Percentiles rank a stretch among this genome's conserved stretches.
phyloP scores from a whole-genome alignment of 1,140 invertebrate species.

The Heliothis virescens region DNA sequence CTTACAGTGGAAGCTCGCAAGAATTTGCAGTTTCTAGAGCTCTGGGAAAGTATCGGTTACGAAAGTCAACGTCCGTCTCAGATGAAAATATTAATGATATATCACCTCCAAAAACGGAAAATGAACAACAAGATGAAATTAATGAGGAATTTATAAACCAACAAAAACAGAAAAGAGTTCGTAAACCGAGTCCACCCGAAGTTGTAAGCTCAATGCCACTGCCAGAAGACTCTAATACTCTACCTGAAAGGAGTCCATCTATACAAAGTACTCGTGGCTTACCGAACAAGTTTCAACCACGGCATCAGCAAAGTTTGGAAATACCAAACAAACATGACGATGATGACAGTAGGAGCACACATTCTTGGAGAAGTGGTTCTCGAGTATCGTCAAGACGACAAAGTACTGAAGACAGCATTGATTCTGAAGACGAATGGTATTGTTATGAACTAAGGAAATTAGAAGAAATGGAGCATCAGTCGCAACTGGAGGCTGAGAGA shows the following conservation, averaged over 20 bases:
- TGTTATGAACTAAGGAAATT: constrained; percentile 95
- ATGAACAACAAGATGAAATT: constrained; percentile 74
- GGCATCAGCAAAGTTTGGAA: constrained; percentile 93
- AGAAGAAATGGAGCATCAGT: constrained; percentile 93
- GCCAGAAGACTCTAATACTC: constrained; percentile 80
- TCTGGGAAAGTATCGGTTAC: constrained; percentile 92
- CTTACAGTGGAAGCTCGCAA: constrained; percentile 85
- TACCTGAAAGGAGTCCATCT: constrained; percentile 89
- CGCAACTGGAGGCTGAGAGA: constrained; percentile 89
- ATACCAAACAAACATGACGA: constrained; percentile 92
- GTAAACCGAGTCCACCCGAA: constrained; percentile 79
- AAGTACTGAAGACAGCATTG: constrained; percentile 97
- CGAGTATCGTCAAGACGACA: constrained; percentile 94
- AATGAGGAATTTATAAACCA: constrained; percentile 62
- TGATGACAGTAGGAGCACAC: constrained; percentile 94
- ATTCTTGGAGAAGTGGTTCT: constrained; percentile 94
- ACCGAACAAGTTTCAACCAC: constrained; percentile 87
- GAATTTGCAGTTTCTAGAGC: constrained; percentile 95
- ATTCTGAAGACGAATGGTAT: constrained; percentile 97
- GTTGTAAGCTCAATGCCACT: constrained; percentile 72
- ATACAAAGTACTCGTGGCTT: constrained; percentile 87
- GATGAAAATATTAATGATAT: constrained; percentile 88
- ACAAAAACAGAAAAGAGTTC: constrained; percentile 71
- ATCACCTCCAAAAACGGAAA: constrained; percentile 82
- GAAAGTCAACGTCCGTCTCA: constrained; percentile 90